These are phyloP conservation scores for Hippoglossus hippoglossus DNA, from an alignment of 2,797 vertebrate species.

Conservation along the genomic window DNA sequence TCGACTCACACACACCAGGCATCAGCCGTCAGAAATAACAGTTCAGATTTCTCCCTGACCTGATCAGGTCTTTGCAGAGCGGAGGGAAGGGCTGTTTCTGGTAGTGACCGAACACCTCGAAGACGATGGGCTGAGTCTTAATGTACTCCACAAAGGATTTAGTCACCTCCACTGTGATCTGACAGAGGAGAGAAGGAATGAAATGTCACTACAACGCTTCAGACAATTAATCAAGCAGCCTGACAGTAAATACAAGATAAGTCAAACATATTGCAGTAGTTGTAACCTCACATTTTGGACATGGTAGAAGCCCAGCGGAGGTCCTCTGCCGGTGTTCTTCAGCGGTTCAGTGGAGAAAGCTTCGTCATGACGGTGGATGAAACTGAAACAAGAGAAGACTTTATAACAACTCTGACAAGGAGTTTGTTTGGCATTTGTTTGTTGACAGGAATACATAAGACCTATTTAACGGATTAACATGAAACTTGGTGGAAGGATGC, in stretches of 20 bases:
- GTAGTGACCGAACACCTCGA: conserved; percentile 98
- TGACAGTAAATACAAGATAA: neutral
- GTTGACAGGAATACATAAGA: too few species aligned
- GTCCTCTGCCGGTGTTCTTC: conserved; percentile 97
- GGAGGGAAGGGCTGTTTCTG: conserved; percentile 97
- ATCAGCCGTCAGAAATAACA: neutral
- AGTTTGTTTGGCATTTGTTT: too few species aligned
- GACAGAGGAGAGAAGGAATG: conserved; percentile 17
- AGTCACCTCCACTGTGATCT: conserved; percentile 98
- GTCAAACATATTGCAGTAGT: too few species aligned
- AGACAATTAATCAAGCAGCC: neutral
- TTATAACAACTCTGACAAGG: too few species aligned
- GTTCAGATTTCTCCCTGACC: conserved; percentile 74
- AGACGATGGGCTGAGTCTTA: conserved; percentile 97
- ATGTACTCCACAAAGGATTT: conserved; percentile 97
- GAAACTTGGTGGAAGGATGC: too few species aligned
- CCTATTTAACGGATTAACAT: too few species aligned
- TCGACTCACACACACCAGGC: neutral
- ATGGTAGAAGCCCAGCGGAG: conserved; percentile 97
- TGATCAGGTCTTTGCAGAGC: conserved; percentile 96
- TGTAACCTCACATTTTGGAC: conserved; percentile 90
- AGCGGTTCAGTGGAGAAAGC: conserved; percentile 98
- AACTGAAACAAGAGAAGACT: conserved; percentile 79
- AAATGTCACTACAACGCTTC: neutral
- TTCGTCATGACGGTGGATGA: conserved; percentile 97